Evolutionary conservation across 2,113 vertebrate genomes (phyloP).

Genomic region (Melozone crissalis): DNA sequence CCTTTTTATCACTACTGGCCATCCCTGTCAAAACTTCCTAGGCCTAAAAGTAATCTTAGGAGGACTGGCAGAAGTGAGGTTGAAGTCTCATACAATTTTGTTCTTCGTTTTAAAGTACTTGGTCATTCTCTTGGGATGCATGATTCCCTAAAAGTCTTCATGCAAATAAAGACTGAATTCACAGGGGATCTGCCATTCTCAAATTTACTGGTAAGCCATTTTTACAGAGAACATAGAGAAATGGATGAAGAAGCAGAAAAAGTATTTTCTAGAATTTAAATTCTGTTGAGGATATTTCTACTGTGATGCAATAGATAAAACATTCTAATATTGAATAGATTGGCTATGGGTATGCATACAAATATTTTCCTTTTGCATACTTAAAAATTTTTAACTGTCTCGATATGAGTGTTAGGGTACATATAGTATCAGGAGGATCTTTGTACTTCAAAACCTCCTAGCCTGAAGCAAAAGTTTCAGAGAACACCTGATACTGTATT

Average conservation of each 20-base stretch:
- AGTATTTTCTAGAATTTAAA: not conserved
- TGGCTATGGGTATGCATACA: not conserved
- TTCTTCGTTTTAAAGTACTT: not conserved
- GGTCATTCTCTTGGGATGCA: not conserved
- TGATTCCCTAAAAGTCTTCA: not conserved
- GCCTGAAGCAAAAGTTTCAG: not conserved
- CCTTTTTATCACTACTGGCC: not conserved
- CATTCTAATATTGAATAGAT: not conserved
- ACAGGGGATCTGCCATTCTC: not conserved
- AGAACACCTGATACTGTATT: not conserved
- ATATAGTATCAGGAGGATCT: not conserved
- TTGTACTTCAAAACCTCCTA: not conserved
- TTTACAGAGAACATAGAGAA: not conserved
- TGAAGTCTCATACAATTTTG: not conserved
- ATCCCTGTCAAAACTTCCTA: not conserved
- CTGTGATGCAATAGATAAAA: not conserved
- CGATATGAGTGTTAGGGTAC: not conserved
- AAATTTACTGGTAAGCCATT: not conserved
- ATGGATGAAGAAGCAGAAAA: not conserved
- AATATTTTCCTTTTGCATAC: not conserved
- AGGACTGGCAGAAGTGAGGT: not conserved
- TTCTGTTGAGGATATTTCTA: not conserved
- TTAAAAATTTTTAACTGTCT: not conserved
- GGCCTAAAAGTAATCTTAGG: not conserved
- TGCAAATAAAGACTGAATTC: not conserved